Percentiles rank a stretch among this genome's conserved stretches.
Conservation (phyloP, 2,888 invertebrate genomes). For the Trachelus stipa region DNA sequence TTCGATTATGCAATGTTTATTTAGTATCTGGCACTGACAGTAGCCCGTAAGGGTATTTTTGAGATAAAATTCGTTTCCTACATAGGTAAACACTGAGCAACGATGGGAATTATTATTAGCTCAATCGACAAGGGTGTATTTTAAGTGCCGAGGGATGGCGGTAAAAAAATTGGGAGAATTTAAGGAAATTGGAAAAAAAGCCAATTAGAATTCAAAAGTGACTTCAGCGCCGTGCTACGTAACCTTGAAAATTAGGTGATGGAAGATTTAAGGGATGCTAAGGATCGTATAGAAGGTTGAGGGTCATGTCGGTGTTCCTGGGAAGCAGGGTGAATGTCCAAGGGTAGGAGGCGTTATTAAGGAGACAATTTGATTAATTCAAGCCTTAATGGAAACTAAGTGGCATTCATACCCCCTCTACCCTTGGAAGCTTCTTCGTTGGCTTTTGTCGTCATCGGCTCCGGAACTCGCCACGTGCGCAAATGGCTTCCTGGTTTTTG, state of each 20-base stretch:
- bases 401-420: constrained; percentile 10
- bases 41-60: background rate
- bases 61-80: background rate
- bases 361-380: constrained; percentile 24
- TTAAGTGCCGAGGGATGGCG: background rate
- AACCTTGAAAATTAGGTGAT: background rate
- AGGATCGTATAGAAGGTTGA: background rate
- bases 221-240: background rate
- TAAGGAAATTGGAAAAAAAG: background rate
- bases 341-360: constrained; percentile 15
- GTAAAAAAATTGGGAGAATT: background rate
- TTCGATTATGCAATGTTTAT: background rate
- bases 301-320: constrained; percentile 7
- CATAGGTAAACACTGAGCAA: background rate
- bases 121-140: background rate
- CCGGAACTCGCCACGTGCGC: background rate
- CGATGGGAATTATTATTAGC: background rate
- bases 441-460: background rate
- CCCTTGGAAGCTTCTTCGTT: background rate
- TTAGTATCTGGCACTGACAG: background rate
- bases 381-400: constrained; percentile 22
- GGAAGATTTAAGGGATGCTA: background rate
- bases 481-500: constrained; percentile 6
- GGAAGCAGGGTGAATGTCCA: background rate
- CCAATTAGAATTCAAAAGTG: constrained; percentile 17